phyloP scores from a whole-genome alignment of 2,113 vertebrate species.

The Eretmochelys imbricata region DNA sequence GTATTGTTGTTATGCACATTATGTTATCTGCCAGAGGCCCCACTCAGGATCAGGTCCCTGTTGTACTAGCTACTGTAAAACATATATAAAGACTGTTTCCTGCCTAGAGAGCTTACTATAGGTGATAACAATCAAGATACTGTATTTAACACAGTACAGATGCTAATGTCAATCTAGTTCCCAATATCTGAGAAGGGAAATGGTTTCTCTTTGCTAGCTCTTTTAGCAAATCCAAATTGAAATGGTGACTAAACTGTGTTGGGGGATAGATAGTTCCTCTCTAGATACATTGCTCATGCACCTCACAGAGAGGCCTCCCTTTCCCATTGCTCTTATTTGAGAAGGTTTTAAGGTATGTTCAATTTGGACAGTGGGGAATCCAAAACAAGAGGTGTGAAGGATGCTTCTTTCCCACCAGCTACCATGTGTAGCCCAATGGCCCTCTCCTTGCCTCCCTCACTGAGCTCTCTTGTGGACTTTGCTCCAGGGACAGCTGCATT shows the following conservation, averaged over 20 bases:
- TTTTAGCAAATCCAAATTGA: background rate
- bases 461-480: background rate
- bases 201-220: background rate
- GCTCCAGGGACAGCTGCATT: background rate
- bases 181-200: background rate
- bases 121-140: background rate
- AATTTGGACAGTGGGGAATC: background rate
- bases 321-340: background rate
- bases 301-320: background rate
- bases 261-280: background rate
- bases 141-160: background rate
- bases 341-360: background rate
- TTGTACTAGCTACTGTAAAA: background rate
- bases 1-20: background rate
- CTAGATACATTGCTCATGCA: fast-evolving
- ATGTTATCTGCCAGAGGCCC: background rate
- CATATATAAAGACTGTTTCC: background rate
- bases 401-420: background rate
- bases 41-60: background rate
- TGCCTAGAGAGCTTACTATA: background rate
- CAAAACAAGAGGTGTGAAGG: background rate
- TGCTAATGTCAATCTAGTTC: background rate
- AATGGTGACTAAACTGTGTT: background rate
- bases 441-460: background rate
- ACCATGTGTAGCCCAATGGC: background rate